Percentiles rank a stretch among this genome's conserved stretches.
Evolutionary conservation across 2,797 vertebrate species (phyloP).

Genomic region (Thunnus albacares): DNA sequence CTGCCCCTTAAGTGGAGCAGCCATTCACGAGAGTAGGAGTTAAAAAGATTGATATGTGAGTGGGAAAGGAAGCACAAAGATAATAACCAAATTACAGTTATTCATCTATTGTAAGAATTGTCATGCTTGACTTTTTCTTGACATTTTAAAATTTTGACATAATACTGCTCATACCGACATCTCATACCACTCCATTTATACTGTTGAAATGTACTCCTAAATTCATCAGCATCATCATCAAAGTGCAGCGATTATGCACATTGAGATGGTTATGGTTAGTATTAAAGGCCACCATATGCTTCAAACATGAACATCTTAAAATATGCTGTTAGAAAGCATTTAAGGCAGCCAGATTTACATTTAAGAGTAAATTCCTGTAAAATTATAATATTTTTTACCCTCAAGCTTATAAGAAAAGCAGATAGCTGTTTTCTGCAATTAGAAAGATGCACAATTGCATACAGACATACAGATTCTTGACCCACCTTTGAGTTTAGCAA

Average conservation of each 20-base stretch:
- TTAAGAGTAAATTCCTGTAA: no score
- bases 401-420: background rate
- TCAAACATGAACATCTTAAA: background rate
- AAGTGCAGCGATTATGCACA: slow-evolving; percentile 25
- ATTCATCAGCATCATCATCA: background rate
- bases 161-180: background rate
- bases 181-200: background rate
- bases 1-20: slow-evolving; percentile 4
- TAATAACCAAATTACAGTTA: slow-evolving; percentile 9
- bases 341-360: background rate
- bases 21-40: slow-evolving; percentile 3
- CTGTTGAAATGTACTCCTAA: slow-evolving; percentile 17
- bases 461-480: no score
- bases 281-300: background rate
- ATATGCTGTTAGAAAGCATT: background rate
- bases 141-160: slow-evolving; percentile 32
- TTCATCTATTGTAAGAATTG: slow-evolving; percentile 6
- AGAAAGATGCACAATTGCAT: no score
- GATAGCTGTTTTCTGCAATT: background rate
- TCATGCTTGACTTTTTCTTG: background rate
- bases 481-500: no score
- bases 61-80: slow-evolving; percentile 4
- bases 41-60: slow-evolving; percentile 31
- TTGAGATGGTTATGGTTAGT: background rate
- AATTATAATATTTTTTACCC: no score